These are phyloP conservation scores for Incurvaria masculella DNA, from an alignment of 2,888 invertebrate species.

Conservation along the genomic window DNA sequence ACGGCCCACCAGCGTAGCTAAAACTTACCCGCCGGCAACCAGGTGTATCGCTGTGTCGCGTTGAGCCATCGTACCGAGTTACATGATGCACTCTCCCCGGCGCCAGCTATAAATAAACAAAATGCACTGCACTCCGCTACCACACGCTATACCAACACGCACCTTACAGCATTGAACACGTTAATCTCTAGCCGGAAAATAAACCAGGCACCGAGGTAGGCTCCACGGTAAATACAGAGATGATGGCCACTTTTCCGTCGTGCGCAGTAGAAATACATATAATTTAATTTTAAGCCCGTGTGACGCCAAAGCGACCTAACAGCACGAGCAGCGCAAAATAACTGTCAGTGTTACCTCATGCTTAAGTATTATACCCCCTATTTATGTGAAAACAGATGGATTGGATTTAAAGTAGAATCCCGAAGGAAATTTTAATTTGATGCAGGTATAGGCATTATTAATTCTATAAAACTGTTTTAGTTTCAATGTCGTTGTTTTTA, in stretches of 20 bases:
- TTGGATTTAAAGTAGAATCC: too few species aligned
- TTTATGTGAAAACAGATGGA: too few species aligned
- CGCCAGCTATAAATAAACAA: slow-evolving; percentile 53
- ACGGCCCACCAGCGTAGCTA: neutral
- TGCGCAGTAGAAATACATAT: too few species aligned
- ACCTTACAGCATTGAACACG: slow-evolving; percentile 10
- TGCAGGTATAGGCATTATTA: too few species aligned
- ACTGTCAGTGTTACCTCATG: neutral
- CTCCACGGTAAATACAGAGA: too few species aligned
- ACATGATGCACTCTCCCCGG: slow-evolving; percentile 47
- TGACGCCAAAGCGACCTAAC: neutral
- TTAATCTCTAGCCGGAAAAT: neutral
- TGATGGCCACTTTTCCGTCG: too few species aligned
- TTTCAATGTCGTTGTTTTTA: too few species aligned
- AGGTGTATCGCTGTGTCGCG: slow-evolving; percentile 90
- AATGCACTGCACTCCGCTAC: slow-evolving; percentile 32
- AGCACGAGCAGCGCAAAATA: neutral
- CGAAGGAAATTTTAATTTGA: too few species aligned
- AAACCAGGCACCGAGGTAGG: neutral
- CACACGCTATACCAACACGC: slow-evolving; percentile 21
- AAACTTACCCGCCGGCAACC: slow-evolving; percentile 91
- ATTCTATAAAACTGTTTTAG: too few species aligned
- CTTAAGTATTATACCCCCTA: too few species aligned
- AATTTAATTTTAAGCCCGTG: too few species aligned
- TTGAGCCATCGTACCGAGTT: slow-evolving; percentile 65